Percentiles rank a stretch among this genome's conserved stretches.
Evolutionary conservation across 2,797 vertebrate genomes (phyloP).

Genomic region (Menidia menidia): DNA sequence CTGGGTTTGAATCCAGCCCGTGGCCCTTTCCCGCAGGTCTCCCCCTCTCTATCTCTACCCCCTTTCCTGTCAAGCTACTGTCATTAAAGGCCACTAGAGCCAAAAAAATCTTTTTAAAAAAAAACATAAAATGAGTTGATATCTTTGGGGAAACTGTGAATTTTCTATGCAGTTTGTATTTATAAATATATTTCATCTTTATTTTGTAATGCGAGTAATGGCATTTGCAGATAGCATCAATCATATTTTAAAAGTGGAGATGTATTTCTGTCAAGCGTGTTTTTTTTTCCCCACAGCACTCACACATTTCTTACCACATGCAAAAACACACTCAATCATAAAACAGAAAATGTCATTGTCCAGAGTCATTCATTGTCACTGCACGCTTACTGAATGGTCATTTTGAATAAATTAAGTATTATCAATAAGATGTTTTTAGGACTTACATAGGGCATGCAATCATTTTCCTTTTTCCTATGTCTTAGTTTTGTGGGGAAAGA

Average conservation of each 20-base stretch:
- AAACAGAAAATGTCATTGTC: constrained; percentile 57
- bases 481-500: constrained; percentile 58
- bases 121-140: no score
- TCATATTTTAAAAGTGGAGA: not conserved
- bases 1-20: no score
- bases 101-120: no score
- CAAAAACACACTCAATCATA: constrained; percentile 24
- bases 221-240: no score
- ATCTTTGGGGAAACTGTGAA: no score
- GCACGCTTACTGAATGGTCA: constrained; percentile 76
- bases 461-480: constrained; percentile 48
- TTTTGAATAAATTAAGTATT: constrained; percentile 61
- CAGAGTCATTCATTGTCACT: constrained; percentile 71
- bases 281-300: constrained; percentile 64
- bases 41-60: no score
- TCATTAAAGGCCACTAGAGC: no score
- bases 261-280: constrained; percentile 52
- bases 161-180: no score
- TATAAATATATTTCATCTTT: no score
- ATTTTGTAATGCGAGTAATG: no score
- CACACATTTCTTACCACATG: constrained; percentile 26
- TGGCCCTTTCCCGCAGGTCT: no score
- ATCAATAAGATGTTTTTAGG: constrained; percentile 66
- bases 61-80: no score
- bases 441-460: constrained; percentile 76